Conservation (phyloP, 1,140 invertebrate genomes). For the Trichonephila clavata region DNA sequence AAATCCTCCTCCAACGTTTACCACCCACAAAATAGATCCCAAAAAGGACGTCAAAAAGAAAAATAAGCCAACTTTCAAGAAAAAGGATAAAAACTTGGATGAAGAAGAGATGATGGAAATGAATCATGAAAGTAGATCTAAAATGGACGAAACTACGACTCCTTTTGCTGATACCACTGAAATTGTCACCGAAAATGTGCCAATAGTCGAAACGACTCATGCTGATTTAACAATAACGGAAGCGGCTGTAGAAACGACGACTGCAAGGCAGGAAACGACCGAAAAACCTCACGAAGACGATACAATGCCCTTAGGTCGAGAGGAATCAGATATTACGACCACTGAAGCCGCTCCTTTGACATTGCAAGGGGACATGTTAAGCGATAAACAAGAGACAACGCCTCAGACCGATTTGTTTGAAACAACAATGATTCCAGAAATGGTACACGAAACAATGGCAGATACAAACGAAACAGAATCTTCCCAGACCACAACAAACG, state of each 20-base stretch:
- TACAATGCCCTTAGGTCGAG: neutral
- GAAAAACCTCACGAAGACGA: neutral
- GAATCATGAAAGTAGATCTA: neutral
- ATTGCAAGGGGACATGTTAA: neutral
- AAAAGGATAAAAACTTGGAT: slow-evolving; percentile 41
- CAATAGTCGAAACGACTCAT: neutral
- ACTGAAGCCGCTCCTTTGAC: neutral
- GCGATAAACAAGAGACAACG: neutral
- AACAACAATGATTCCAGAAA: slow-evolving; percentile 15
- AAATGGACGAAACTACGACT: neutral
- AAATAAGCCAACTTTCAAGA: slow-evolving; percentile 37
- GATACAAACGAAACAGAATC: neutral
- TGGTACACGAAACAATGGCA: neutral
- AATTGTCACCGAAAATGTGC: neutral
- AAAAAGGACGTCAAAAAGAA: slow-evolving; percentile 58
- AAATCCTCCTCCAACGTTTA: neutral
- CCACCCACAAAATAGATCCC: neutral
- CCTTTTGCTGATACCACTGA: neutral
- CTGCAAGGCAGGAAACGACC: neutral
- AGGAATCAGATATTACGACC: neutral
- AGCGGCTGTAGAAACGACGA: neutral
- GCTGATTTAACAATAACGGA: neutral
- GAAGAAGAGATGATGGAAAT: neutral
- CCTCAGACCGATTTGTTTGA: neutral
- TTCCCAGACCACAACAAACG: neutral